A percentile compares a stretch with the other conserved stretches of the same genome.
Evolutionary conservation across 1,140 invertebrate species (phyloP).

Genomic region (Bombus pyrosoma): DNA sequence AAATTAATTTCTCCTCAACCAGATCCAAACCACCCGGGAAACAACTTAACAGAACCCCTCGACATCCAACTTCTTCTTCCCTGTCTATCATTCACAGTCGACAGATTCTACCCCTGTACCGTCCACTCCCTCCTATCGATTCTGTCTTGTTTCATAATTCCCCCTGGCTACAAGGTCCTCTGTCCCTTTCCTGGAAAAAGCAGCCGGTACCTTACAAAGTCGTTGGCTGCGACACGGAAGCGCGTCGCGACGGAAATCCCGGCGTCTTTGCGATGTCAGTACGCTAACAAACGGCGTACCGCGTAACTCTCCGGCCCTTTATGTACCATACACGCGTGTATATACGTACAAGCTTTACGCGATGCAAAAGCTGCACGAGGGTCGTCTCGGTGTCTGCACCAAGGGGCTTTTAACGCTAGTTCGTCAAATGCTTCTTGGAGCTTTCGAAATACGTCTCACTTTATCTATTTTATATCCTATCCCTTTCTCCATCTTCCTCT

Average conservation of each 20-base stretch:
- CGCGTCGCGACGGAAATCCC: constrained; percentile 73
- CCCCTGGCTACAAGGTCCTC: neutral
- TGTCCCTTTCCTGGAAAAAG: neutral
- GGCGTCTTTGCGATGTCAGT: constrained; percentile 70
- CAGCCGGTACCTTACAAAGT: neutral
- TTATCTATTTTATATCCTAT: neutral
- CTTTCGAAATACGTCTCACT: neutral
- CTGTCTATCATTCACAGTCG: neutral
- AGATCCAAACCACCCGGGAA: neutral
- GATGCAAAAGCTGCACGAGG: neutral
- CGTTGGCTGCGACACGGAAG: constrained; percentile 63
- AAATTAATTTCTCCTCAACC: neutral
- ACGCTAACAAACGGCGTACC: constrained; percentile 71
- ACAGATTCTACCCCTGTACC: neutral
- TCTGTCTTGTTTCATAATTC: constrained; percentile 9
- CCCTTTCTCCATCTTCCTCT: neutral
- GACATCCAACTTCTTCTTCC: neutral
- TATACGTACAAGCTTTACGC: constrained; percentile 20
- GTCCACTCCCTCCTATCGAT: neutral
- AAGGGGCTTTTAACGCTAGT: constrained; percentile 55
- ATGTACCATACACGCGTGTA: too few species aligned
- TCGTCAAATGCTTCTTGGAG: constrained; percentile 25
- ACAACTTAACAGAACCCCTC: neutral
- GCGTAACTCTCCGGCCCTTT: neutral
- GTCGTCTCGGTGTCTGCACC: constrained; percentile 23